Conservation (phyloP, 2,888 invertebrate species). For the Aphodius granarius region DNA sequence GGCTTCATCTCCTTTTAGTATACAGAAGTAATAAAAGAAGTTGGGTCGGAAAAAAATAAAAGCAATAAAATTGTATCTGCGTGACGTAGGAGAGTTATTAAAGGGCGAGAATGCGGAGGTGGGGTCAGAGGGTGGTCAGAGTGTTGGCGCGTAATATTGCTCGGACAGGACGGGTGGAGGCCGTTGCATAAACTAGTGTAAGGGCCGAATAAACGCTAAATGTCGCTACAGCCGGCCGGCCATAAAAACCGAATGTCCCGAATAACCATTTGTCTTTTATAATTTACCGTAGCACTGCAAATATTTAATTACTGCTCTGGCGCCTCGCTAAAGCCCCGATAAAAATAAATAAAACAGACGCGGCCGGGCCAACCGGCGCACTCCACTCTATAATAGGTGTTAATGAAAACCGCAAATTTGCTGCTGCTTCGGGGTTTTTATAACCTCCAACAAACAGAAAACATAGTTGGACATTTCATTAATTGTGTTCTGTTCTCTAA, state of each 20-base stretch:
- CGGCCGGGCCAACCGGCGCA: neutral
- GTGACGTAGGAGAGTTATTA: neutral
- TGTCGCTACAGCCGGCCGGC: conserved; percentile 41
- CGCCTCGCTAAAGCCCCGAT: neutral
- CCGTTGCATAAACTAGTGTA: conserved; percentile 42
- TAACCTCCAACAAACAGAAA: neutral
- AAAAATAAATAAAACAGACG: neutral
- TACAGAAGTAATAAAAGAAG: neutral
- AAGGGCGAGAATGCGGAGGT: neutral
- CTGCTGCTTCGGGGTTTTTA: neutral
- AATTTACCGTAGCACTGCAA: conserved; percentile 21
- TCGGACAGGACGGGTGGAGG: conserved; percentile 23
- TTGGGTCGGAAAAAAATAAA: neutral
- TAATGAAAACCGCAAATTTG: neutral
- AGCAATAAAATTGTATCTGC: neutral
- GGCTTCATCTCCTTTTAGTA: neutral
- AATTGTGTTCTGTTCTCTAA: no score
- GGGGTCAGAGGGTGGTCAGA: neutral
- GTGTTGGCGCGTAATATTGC: conserved; percentile 24
- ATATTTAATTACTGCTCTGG: conserved; percentile 24
- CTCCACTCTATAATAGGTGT: neutral
- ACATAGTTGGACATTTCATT: no score
- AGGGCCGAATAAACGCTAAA: conserved; percentile 45
- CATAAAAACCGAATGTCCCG: conserved; percentile 45
- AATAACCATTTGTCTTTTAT: conserved; percentile 29